Evolutionary conservation across 1,140 invertebrate genomes (phyloP), one percentile per base, ranked within the genome.

Genomic region (Panulirus ornatus): DNA sequence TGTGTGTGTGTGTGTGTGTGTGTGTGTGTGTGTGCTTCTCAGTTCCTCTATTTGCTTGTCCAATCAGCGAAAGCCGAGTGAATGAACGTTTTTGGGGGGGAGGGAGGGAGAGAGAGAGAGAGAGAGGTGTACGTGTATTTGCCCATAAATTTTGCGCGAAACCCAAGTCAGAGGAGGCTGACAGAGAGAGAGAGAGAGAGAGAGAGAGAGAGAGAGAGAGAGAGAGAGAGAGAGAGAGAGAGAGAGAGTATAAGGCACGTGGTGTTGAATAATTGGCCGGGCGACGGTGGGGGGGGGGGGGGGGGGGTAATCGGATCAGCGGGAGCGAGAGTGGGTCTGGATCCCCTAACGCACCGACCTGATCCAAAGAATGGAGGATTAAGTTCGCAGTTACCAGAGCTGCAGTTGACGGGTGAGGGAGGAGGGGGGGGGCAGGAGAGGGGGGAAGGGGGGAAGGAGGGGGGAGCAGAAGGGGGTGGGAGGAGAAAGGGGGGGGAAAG

Each of bases 251-350:
- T n/a, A n/a, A n/a, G n/a, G 42, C 76, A 79, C 42, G 44, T 58
- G 78, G 78, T 81, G 47, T 58, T 81, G 78, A 81, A 81, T 81
- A 81, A 81, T 81, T 81, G 47, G 78, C 47, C n/a, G 58, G 78
- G 78, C 78, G 47, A 58, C 78, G 27, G 78, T 81, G 54, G 44
- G n/a, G n/a, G n/a, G 58, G 78, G 78, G 47, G 47, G 54, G 47
- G 27, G 78, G 54, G 54, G 44, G 47, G 3, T 81, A 81, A 81
- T 81, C 44, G 78, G 47, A 81, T 81, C 47, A 81, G 30, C 27
- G 51, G 47, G 78, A 81, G 51, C 27, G 78, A 81, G 78, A 81
- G 78, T 81, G 78, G 47, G 78, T 11, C 27, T 81, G 51, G 78
- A 81, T 81, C n/a, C 78, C 27, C 44, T 81, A 58, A 54, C 78